phyloP scores from a whole-genome alignment of 2,797 vertebrate species.

The Lithobates sylvaticus region DNA sequence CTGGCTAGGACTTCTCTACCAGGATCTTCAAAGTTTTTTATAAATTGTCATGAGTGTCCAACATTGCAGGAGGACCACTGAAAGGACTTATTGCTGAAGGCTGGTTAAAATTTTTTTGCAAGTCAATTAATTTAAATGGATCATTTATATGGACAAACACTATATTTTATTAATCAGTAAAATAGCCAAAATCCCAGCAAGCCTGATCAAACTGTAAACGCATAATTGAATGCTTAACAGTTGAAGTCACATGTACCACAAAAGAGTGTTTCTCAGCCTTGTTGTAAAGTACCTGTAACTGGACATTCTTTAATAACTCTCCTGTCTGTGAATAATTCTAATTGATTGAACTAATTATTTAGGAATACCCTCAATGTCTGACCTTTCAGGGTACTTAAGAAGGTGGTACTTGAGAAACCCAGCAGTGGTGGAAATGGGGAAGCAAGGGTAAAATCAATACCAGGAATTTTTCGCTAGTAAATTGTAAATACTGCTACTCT shows the following conservation, averaged over 20 bases:
- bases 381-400: conserved; percentile 30
- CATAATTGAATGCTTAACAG: neutral
- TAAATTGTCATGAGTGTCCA: no score
- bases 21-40: no score
- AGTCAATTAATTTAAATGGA: no score
- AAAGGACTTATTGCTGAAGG: no score
- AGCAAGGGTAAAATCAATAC: conserved; percentile 44
- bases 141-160: no score
- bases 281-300: neutral
- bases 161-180: no score
- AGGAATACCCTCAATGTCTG: conserved; percentile 26
- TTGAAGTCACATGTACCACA: neutral
- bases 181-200: no score
- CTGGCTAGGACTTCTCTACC: no score
- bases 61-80: no score
- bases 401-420: conserved; percentile 4
- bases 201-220: no score
- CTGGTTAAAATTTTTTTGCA: no score
- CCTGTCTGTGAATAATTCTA: neutral
- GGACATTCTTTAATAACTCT: neutral
- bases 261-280: neutral
- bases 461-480: conserved; percentile 29
- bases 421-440: conserved; percentile 1
- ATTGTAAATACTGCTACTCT: conserved; percentile 27
- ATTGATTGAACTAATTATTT: conserved; percentile 12